These are phyloP conservation scores for Frankliniella fusca DNA, from an alignment of 2,888 invertebrate species.

Conservation along the genomic window DNA sequence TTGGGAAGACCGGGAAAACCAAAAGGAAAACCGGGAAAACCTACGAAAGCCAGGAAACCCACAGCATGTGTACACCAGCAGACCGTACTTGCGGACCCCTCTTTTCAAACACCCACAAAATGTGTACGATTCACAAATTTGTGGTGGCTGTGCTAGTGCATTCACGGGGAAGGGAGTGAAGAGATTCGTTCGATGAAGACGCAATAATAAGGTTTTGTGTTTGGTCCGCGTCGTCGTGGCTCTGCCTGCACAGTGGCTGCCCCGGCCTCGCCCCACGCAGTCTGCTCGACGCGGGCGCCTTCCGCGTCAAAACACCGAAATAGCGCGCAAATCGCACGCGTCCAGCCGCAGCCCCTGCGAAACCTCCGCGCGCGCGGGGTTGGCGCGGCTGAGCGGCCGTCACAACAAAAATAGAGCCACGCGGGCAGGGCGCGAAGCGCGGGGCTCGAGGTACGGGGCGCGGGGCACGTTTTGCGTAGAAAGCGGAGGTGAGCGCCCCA, in stretches of 20 bases:
- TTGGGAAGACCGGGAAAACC: no score
- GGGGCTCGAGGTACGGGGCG: not conserved
- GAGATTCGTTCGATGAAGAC: no score
- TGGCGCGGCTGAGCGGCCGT: not conserved
- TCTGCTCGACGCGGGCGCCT: not conserved
- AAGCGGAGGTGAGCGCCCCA: not conserved
- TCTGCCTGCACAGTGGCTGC: not conserved
- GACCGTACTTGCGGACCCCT: no score
- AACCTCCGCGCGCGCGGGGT: not conserved
- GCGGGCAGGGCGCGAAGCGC: not conserved
- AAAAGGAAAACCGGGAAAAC: no score
- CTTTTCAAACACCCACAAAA: no score
- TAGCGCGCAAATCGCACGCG: not conserved
- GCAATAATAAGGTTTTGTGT: no score
- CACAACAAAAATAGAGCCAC: conserved; percentile 24
- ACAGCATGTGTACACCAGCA: no score
- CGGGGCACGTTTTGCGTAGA: not conserved
- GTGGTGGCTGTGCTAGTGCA: no score
- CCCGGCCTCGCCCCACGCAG: not conserved
- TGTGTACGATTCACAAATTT: no score
- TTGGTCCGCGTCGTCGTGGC: no score
- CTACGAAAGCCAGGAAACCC: no score
- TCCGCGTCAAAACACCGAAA: not conserved
- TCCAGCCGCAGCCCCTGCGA: not conserved
- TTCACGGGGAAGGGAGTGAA: no score